Evolutionary conservation across 2,113 vertebrate species (phyloP).

Genomic region (Macroglossus sobrinus): DNA sequence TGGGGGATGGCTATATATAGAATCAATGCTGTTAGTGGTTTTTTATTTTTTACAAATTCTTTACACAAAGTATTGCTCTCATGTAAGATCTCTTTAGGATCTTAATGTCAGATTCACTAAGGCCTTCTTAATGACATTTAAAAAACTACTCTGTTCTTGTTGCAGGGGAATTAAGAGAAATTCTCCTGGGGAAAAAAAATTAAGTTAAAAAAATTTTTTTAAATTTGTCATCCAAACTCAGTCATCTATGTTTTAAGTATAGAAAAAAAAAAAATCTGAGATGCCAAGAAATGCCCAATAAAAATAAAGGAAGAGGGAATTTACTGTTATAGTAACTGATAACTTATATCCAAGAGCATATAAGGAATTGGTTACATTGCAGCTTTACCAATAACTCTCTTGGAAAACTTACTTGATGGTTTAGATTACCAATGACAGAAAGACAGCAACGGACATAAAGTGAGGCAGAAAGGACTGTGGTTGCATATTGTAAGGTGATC

Average conservation of each 20-base stretch:
- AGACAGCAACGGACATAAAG: background rate
- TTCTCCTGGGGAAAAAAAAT: background rate
- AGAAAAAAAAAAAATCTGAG: background rate
- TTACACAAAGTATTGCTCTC: background rate
- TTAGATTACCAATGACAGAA: background rate
- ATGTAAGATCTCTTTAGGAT: background rate
- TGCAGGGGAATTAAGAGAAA: slow-evolving; percentile 26
- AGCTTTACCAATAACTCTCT: background rate
- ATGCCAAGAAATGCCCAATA: slow-evolving; percentile 16
- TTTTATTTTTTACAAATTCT: background rate
- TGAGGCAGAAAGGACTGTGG: background rate
- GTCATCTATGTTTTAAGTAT: slow-evolving; percentile 5
- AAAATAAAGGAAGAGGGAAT: slow-evolving; percentile 6
- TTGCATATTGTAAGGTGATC: background rate
- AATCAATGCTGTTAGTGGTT: background rate
- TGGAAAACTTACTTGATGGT: background rate
- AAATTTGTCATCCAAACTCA: background rate
- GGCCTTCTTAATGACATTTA: background rate
- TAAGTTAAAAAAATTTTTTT: background rate
- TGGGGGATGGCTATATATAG: too few species aligned
- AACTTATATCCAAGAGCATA: background rate
- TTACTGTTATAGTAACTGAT: background rate
- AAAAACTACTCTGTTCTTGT: background rate
- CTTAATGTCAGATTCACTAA: slow-evolving; percentile 9
- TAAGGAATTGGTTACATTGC: background rate